Conservation (phyloP, 1,140 invertebrate species). For the Micrasema longulum region DNA sequence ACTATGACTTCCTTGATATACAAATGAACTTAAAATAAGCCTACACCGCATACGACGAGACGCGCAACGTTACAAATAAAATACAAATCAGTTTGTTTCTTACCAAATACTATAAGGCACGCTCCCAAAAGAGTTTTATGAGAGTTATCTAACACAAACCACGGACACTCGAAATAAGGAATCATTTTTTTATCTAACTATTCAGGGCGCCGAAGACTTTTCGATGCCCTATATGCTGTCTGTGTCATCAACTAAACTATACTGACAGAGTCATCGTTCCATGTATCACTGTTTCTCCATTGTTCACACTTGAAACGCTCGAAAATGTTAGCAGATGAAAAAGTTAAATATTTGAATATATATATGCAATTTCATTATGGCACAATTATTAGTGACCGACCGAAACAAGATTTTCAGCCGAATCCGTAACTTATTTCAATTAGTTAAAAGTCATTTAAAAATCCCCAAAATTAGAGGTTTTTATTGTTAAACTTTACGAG, state of each 20-base stretch:
- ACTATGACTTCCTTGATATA: too few species aligned
- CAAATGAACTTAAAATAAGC: too few species aligned
- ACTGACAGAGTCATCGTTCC: constrained; percentile 6
- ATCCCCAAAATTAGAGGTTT: too few species aligned
- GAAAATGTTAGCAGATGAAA: too few species aligned
- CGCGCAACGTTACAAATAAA: not conserved
- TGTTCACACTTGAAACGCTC: too few species aligned
- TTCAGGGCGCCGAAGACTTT: constrained; percentile 55
- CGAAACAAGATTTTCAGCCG: too few species aligned
- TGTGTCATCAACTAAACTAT: not conserved
- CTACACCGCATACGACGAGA: not conserved
- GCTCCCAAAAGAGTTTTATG: constrained; percentile 66
- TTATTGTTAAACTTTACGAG: too few species aligned
- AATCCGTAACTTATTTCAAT: too few species aligned
- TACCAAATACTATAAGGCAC: constrained; percentile 67
- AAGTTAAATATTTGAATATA: too few species aligned
- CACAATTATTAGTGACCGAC: too few species aligned
- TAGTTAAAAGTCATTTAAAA: too few species aligned
- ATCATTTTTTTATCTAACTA: constrained; percentile 54
- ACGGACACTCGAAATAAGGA: constrained; percentile 65
- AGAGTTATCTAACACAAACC: constrained; percentile 67
- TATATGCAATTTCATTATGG: too few species aligned
- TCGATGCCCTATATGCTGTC: constrained; percentile 50
- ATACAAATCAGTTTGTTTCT: constrained; percentile 51
- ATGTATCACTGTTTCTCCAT: not conserved